Evolutionary conservation across 2,888 invertebrate species (phyloP).

Genomic region (Stenichneumon culpator): DNA sequence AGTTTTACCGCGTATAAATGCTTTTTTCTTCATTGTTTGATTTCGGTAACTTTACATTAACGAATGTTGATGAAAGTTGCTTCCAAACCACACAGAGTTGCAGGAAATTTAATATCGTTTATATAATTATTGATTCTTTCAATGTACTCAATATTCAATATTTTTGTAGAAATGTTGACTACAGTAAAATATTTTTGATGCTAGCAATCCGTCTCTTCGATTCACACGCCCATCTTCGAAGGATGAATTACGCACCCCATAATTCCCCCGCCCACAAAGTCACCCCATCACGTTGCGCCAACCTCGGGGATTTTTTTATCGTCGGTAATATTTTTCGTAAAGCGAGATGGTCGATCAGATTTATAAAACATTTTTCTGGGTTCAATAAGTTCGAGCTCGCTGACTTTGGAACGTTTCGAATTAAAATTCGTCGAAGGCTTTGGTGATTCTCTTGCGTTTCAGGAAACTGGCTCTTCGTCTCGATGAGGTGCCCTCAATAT

Average conservation of each 20-base stretch:
- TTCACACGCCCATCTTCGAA: background rate
- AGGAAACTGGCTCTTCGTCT: slow-evolving; percentile 68
- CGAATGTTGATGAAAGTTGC: background rate
- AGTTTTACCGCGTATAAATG: too few species aligned
- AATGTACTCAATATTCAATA: too few species aligned
- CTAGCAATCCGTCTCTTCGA: background rate
- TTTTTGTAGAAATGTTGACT: background rate
- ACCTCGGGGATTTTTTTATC: background rate
- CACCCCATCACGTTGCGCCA: background rate
- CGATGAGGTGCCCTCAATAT: slow-evolving; percentile 52
- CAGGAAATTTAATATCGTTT: background rate
- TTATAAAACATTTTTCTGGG: background rate
- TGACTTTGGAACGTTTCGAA: background rate
- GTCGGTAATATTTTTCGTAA: background rate
- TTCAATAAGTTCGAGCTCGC: background rate
- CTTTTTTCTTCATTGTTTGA: background rate
- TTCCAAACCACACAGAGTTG: background rate
- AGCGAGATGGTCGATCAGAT: background rate
- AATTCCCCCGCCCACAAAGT: background rate
- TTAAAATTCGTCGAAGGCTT: slow-evolving; percentile 59
- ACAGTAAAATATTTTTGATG: background rate
- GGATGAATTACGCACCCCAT: background rate
- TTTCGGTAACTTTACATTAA: background rate
- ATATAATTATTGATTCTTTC: too few species aligned
- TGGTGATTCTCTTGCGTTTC: slow-evolving; percentile 67